These are phyloP conservation scores for Rhinophrynus dorsalis DNA, from an alignment of 2,797 vertebrate species.

Conservation along the genomic window DNA sequence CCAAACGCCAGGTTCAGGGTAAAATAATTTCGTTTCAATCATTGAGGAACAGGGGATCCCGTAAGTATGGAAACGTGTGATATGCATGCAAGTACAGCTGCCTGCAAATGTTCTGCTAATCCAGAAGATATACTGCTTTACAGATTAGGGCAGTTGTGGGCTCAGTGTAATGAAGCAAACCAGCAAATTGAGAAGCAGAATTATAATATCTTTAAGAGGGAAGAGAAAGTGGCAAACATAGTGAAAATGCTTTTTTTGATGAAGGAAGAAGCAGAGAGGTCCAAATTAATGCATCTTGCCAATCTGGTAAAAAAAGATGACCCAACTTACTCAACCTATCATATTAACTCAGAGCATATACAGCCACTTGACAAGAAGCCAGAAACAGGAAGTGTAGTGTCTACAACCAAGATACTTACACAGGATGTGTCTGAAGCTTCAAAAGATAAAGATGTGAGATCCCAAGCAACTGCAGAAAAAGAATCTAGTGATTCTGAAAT, in stretches of 20 bases:
- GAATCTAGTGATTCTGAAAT: background rate
- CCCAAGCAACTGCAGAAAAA: background rate
- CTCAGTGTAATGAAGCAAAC: background rate
- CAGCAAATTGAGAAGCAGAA: background rate
- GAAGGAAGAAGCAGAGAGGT: background rate
- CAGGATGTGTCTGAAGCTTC: background rate
- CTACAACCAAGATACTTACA: background rate
- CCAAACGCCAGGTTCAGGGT: too few species aligned
- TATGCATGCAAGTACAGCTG: background rate
- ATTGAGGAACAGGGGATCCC: too few species aligned
- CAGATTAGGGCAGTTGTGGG: background rate
- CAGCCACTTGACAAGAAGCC: background rate
- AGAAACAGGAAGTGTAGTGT: background rate
- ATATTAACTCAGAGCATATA: background rate
- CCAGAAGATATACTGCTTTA: background rate
- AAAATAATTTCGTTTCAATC: too few species aligned
- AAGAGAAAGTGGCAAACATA: background rate
- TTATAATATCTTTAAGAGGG: background rate
- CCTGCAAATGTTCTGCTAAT: background rate
- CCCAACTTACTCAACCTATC: background rate
- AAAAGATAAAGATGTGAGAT: background rate
- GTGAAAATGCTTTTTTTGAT: background rate
- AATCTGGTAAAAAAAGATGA: background rate
- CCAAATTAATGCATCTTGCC: background rate
- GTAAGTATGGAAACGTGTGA: background rate